Evolutionary conservation across 2,888 invertebrate genomes (phyloP).

Genomic region (Sphaerophoria rueppellii): DNA sequence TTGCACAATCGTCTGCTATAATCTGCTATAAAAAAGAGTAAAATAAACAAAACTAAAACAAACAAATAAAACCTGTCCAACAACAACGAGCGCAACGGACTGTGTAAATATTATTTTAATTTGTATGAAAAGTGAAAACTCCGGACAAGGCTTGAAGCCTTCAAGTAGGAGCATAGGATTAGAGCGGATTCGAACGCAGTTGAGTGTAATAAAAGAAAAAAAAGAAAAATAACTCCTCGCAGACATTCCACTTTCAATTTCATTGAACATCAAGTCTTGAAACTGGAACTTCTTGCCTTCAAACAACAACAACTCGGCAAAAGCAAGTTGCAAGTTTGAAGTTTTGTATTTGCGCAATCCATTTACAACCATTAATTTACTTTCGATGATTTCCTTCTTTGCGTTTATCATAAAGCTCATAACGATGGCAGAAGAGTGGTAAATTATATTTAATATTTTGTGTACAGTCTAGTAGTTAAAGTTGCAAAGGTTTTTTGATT

Average conservation of each 20-base stretch:
- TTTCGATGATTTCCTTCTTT: slow-evolving; percentile 70
- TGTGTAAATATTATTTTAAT: slow-evolving; percentile 10
- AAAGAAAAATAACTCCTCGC: neutral
- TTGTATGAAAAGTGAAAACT: slow-evolving; percentile 68
- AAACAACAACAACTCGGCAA: neutral
- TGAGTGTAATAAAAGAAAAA: neutral
- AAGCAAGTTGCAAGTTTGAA: slow-evolving; percentile 5
- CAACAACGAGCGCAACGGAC: neutral
- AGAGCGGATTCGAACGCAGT: slow-evolving; percentile 20
- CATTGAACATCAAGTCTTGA: slow-evolving; percentile 55
- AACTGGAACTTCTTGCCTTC: slow-evolving; percentile 52
- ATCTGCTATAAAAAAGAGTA: slow-evolving; percentile 2
- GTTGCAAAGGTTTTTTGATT: neutral
- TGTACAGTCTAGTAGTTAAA: neutral
- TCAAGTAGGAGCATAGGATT: slow-evolving; percentile 16
- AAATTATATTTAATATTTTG: neutral
- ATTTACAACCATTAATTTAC: slow-evolving; percentile 61
- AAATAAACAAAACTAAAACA: slow-evolving; percentile 24
- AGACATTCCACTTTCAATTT: slow-evolving; percentile 58
- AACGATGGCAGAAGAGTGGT: slow-evolving; percentile 1
- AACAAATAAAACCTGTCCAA: slow-evolving; percentile 41
- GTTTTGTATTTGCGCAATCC: slow-evolving; percentile 57
- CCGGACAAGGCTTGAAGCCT: slow-evolving; percentile 23
- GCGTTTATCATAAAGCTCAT: slow-evolving; percentile 50
- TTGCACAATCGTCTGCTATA: slow-evolving; percentile 59